Base-by-base conservation (phyloP, 2,113 vertebrate genomes). In the Neogobius melanostomus region DNA sequence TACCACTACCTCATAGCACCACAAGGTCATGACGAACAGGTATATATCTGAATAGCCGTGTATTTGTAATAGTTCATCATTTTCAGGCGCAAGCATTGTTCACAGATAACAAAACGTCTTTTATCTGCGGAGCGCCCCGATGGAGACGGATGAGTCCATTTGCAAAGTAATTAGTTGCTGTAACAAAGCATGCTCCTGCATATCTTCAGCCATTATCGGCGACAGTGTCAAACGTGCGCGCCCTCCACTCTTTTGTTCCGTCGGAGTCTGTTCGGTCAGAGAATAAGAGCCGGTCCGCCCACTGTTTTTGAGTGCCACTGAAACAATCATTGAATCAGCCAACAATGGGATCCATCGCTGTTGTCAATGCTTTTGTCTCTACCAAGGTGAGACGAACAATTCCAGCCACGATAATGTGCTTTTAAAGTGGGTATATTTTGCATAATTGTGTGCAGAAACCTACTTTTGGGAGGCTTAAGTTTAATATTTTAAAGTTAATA, bases 91-190 rank as follows among this genome's bases (percentile, higher is more conserved):
- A n/a, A 28, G 9, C 59, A 75, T 84, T 82, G 71, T 86, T 71
- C 57, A 42, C 28, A 51, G 15, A 3, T 61, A 76, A 89, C 80
- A 79, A 84, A 81, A 68, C 48, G 52, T 56, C 64, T 65, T 71
- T 84, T 82, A 87, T 87, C 82, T 6, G 36, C 11, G 68, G 68
- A 53, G 17, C 53, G 82, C 80, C 77, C 21, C 87, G 86, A 84
- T 91, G 56, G 88, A 77, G 91, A 92, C 78, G 80, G 90, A 90
- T 69, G 68, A 91, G 76, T 75, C 83, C 65, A 66, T 91, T 85
- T 85, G 48, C 85, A 87, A 89, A 82, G 88, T 89, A 88, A 78
- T 90, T 89, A 90, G 66, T 74, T 80, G 75, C 73, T 65, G 71
- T 9, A 57, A 42, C 57, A 53, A 14, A 1, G 2, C 76, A 50